Evolutionary conservation across 2,888 invertebrate genomes (phyloP), one percentile per base, ranked within the genome.

Genomic region (Laothoe populi): DNA sequence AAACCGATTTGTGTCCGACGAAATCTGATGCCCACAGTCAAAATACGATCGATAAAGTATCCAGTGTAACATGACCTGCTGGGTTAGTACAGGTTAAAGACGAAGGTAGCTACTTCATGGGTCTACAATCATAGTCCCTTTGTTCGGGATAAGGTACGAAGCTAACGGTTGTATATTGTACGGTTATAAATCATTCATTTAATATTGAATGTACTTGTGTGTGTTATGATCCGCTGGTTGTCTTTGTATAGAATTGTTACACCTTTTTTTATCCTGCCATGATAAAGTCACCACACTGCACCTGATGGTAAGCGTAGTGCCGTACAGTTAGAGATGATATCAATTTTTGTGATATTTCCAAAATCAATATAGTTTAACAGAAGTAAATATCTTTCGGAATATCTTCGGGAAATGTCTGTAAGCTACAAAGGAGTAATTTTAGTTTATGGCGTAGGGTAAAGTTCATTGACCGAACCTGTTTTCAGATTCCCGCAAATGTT

Each of bases 1-100:
- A 84, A 81, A 72, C 65, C 78, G 75, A 82, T 82, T 83, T 69
- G 80, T 58, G 63, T 60, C 76, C 72, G 64, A 66, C 73, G 81
- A 81, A 77, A 81, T 75, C 70, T 70, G 81, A 82, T 69, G 71
- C 70, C 66, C 69, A 65, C 69, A 73, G 79, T 77, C 81, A 79
- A 78, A 80, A 81, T 78, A 81, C 66, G 71, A 63, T 59, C 70
- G 67, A 66, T 67, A 64, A 69, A 63, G 5, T 24, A 24, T 11
- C 60, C 49, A 61, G 40, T 61, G 8, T 53, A 42, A 61, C 60
- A 4, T 42, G 60, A 61, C 2, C 60, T 16, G 38, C 40, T 7
- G 5, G 16, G 19, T 19, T 42, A 26, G 24, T 42, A 24, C 10
- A 19, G 1, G 16, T 42, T n/a, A 31, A 53, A 61, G 21, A 19